Conservation (phyloP, 2,888 invertebrate species). For the Andrena bucephala region DNA sequence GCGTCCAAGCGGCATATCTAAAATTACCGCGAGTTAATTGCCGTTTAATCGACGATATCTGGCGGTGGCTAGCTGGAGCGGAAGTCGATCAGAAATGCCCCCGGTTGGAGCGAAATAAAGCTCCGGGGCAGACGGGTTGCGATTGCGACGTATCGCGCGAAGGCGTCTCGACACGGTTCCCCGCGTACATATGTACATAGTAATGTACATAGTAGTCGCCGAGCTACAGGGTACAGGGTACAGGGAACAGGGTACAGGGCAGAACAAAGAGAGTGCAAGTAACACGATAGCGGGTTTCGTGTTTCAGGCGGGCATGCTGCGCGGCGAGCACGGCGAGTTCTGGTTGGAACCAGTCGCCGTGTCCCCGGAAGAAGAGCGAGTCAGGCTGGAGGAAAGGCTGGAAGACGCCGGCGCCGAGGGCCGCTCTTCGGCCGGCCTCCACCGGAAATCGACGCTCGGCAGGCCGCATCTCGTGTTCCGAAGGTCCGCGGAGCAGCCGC, state of each 20-base stretch:
- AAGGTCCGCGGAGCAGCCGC: conserved; percentile 59
- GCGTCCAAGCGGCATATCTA: too few species aligned
- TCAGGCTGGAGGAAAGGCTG: conserved; percentile 51
- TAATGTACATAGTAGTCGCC: background rate
- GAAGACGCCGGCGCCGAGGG: conserved; percentile 64
- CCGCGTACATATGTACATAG: background rate
- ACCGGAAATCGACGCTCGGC: conserved; percentile 58
- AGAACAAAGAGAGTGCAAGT: conserved; percentile 51
- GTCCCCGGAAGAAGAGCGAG: conserved; percentile 63
- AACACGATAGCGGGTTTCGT: conserved; percentile 75
- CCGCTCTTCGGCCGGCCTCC: conserved; percentile 17
- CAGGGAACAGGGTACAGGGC: background rate
- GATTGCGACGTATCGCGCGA: conserved; percentile 1
- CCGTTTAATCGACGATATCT: too few species aligned
- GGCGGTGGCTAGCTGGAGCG: too few species aligned
- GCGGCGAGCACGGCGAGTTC: conserved; percentile 81
- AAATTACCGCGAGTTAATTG: too few species aligned
- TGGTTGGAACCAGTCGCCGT: conserved; percentile 83
- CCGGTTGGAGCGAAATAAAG: too few species aligned
- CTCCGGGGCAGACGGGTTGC: background rate
- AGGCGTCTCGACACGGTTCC: background rate
- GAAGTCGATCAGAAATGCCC: too few species aligned
- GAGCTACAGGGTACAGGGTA: background rate
- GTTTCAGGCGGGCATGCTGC: conserved; percentile 82
- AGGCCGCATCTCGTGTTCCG: conserved; percentile 76